phyloP scores from a whole-genome alignment of 64 coral and sea anemone genomes.

The Pocillopora damicornis region DNA sequence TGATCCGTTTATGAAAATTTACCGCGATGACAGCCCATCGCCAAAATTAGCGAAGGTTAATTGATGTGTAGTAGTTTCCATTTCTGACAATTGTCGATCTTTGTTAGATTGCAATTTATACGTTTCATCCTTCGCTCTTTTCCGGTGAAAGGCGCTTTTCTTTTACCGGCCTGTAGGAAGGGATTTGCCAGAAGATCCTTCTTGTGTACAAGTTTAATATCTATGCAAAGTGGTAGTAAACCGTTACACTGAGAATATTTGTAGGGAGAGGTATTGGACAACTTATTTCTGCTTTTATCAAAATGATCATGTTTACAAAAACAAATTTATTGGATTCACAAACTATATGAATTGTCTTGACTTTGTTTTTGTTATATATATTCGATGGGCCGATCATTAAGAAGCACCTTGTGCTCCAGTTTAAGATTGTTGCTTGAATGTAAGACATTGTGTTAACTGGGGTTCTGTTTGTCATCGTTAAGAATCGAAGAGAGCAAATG shows the following conservation, averaged over 20 bases:
- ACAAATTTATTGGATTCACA: slow-evolving; percentile 46
- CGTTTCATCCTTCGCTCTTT: not conserved
- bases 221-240: not conserved
- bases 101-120: slow-evolving; percentile 56
- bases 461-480: not conserved
- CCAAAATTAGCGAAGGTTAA: slow-evolving; percentile 69
- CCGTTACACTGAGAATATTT: not conserved
- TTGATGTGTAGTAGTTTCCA: slow-evolving; percentile 65
- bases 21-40: slow-evolving; percentile 65
- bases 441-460: slow-evolving; percentile 14
- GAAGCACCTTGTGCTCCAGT: not conserved
- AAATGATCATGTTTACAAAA: slow-evolving; percentile 45
- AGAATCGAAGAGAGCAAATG: slow-evolving; percentile 10
- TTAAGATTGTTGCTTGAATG: not conserved
- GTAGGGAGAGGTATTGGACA: not conserved
- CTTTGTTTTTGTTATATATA: slow-evolving; percentile 26
- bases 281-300: slow-evolving; percentile 16
- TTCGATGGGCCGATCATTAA: slow-evolving; percentile 12
- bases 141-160: slow-evolving; percentile 16
- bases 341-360: slow-evolving; percentile 19
- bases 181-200: not conserved
- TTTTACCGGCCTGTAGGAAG: slow-evolving; percentile 2
- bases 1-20: slow-evolving; percentile 84
- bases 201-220: not conserved
- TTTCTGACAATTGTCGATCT: slow-evolving; percentile 68